phyloP scores from a whole-genome alignment of 2,888 invertebrate species.

The Thecocarcelia acutangulata region DNA sequence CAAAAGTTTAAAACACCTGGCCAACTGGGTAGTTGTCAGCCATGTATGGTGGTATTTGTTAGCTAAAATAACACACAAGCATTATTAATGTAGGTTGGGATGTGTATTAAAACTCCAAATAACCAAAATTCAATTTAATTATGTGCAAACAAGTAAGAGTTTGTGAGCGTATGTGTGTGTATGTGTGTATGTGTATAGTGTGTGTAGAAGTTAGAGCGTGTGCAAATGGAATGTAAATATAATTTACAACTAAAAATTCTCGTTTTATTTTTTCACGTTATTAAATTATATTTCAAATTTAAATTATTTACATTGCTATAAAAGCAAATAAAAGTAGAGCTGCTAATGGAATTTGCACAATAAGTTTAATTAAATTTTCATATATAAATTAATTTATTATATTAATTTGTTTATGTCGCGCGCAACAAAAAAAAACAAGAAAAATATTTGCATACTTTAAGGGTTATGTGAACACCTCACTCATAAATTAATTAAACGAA shows the following conservation, averaged over 20 bases:
- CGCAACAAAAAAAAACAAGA: no score
- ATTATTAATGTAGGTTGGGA: neutral
- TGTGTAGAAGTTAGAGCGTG: slow-evolving; percentile 9
- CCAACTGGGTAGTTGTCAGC: no score
- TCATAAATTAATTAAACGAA: neutral
- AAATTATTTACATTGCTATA: slow-evolving; percentile 35
- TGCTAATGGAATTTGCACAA: slow-evolving; percentile 36
- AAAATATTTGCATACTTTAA: slow-evolving; percentile 20
- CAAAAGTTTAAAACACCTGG: no score
- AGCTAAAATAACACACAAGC: neutral
- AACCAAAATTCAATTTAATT: slow-evolving; percentile 62
- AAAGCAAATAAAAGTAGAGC: slow-evolving; percentile 11
- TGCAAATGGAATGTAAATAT: slow-evolving; percentile 61
- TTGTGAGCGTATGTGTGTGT: neutral
- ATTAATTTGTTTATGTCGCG: slow-evolving; percentile 3
- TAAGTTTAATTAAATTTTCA: slow-evolving; percentile 35
- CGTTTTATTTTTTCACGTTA: slow-evolving; percentile 26
- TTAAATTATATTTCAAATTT: slow-evolving; percentile 51
- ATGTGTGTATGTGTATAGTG: neutral
- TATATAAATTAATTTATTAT: slow-evolving; percentile 34
- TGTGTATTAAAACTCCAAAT: slow-evolving; percentile 14
- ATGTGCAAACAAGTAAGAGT: slow-evolving; percentile 25
- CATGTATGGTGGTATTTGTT: neutral
- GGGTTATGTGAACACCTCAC: neutral
- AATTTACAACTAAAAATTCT: slow-evolving; percentile 51